Evolutionary conservation across 2,113 vertebrate genomes (phyloP).

Genomic region (Nymphicus hollandicus): DNA sequence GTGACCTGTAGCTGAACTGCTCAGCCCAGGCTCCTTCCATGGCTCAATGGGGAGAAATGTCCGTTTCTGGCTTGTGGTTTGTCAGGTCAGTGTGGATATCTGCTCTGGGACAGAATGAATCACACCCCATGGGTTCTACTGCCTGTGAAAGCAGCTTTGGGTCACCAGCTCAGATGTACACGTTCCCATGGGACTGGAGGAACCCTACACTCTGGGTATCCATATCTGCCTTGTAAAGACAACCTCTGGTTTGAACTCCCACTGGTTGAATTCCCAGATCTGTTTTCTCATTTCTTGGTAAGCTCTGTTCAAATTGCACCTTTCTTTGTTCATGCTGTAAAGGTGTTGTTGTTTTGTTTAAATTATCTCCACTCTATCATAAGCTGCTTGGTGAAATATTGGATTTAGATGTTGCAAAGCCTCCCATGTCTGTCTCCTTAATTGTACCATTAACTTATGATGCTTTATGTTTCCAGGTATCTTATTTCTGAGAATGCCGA

Average conservation of each 20-base stretch:
- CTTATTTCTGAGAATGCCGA: neutral
- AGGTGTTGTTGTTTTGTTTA: neutral
- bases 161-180: neutral
- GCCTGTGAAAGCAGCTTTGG: neutral
- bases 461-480: neutral
- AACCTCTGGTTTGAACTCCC: neutral
- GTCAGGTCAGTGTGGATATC: neutral
- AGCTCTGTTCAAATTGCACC: neutral
- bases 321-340: neutral
- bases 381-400: neutral
- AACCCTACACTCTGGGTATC: neutral
- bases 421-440: neutral
- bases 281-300: neutral
- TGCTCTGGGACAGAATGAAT: neutral
- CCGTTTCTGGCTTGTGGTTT: neutral
- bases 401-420: neutral
- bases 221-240: neutral
- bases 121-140: neutral
- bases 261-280: neutral
- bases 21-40: neutral
- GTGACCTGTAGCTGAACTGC: neutral
- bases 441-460: neutral
- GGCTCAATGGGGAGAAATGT: neutral
- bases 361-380: neutral
- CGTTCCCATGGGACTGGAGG: accelerated